Evolutionary conservation across 2,113 vertebrate genomes (phyloP).

Genomic region (Todiramphus chloris): DNA sequence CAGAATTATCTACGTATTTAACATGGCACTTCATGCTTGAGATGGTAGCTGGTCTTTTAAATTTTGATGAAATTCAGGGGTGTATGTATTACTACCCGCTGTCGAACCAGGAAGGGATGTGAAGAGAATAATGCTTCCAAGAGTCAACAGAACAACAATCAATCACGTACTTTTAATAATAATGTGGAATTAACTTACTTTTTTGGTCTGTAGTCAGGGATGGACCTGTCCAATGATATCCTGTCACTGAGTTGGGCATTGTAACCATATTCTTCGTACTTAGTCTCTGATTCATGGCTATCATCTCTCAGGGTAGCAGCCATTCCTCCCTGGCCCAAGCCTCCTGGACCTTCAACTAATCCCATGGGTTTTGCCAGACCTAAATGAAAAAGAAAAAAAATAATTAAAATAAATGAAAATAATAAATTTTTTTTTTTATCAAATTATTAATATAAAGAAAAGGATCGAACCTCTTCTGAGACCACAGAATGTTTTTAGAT

Average conservation of each 20-base stretch:
- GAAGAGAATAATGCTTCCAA: not conserved
- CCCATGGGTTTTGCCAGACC: constrained; percentile 97
- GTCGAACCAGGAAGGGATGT: not conserved
- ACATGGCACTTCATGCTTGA: not conserved
- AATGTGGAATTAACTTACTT: constrained; percentile 80
- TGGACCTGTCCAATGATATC: constrained; percentile 95
- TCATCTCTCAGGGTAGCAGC: constrained; percentile 90
- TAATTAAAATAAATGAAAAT: too few relatives aligned
- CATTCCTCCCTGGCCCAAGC: constrained; percentile 93
- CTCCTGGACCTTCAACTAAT: constrained; percentile 95
- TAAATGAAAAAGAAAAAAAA: constrained; percentile 34
- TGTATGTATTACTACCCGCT: not conserved
- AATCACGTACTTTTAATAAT: not conserved
- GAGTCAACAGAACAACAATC: not conserved
- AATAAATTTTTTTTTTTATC: too few relatives aligned
- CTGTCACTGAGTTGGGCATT: constrained; percentile 96
- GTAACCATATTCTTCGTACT: constrained; percentile 95
- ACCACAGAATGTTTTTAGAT: not conserved
- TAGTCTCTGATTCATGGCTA: constrained; percentile 85
- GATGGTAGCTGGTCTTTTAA: not conserved
- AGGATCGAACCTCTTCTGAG: not conserved
- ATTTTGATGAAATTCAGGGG: not conserved
- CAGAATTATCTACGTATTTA: not conserved
- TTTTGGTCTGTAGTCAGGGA: constrained; percentile 96
- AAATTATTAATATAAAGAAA: not conserved